A percentile compares a stretch with the other conserved stretches of the same genome.
Evolutionary conservation across 2,113 vertebrate species (phyloP).

Genomic region (Ptyas mucosa): DNA sequence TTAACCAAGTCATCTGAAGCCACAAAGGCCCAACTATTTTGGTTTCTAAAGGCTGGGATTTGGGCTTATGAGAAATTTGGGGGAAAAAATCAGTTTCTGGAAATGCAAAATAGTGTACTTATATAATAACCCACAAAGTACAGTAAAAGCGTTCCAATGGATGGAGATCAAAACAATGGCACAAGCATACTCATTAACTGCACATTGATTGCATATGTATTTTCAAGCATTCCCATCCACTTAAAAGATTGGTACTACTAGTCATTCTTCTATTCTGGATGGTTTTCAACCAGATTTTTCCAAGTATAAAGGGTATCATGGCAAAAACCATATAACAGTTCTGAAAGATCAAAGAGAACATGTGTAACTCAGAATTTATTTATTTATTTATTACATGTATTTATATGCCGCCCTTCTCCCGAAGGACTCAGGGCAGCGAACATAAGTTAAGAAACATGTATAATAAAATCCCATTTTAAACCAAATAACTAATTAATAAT

Average conservation of each 20-base stretch:
- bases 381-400: too few species aligned
- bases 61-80: neutral
- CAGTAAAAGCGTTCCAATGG: neutral
- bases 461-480: too few species aligned
- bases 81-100: neutral
- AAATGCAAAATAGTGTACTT: neutral
- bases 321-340: conserved; percentile 37
- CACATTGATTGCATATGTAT: neutral
- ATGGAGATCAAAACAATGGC: neutral
- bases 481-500: too few species aligned
- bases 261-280: conserved; percentile 7
- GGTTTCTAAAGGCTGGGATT: neutral
- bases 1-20: neutral
- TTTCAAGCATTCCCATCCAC: neutral
- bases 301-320: neutral
- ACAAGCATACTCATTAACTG: neutral
- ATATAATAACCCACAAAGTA: neutral
- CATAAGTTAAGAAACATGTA: too few species aligned
- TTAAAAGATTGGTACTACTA: neutral
- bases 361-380: neutral
- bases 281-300: neutral
- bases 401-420: too few species aligned
- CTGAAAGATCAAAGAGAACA: conserved; percentile 24
- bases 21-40: neutral
- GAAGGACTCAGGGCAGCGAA: too few species aligned